Evolutionary conservation across 2,888 invertebrate genomes (phyloP).

Genomic region (Harpalus rubripes): DNA sequence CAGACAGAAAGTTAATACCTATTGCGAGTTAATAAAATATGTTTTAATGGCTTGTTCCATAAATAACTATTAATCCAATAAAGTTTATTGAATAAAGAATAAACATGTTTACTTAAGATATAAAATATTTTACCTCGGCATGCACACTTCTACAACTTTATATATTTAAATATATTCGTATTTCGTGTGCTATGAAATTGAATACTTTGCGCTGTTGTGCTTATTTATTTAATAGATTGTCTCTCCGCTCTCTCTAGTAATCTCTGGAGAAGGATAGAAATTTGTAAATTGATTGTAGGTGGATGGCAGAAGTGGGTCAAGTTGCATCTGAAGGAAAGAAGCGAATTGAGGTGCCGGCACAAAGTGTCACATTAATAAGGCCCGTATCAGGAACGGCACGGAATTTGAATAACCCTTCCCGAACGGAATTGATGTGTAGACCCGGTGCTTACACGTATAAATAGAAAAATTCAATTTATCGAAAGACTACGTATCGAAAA

Average conservation of each 20-base stretch:
- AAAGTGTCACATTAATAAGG: constrained; percentile 49
- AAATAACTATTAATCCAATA: no score
- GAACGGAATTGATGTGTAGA: constrained; percentile 13
- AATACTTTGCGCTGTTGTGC: background rate
- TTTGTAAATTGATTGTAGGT: constrained; percentile 17
- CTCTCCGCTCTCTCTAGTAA: background rate
- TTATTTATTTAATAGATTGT: background rate
- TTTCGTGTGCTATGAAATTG: background rate
- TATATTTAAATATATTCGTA: no score
- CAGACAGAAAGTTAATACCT: no score
- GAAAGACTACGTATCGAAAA: no score
- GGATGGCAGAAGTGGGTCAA: constrained; percentile 15
- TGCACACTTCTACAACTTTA: no score
- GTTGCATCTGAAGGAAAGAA: constrained; percentile 9
- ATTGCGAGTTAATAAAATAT: no score
- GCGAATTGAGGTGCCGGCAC: constrained; percentile 10
- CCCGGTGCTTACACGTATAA: constrained; percentile 5
- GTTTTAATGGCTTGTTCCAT: no score
- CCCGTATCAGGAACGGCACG: constrained; percentile 38
- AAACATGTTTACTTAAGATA: no score
- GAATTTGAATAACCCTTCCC: constrained; percentile 47
- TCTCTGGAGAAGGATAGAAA: background rate
- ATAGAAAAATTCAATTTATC: constrained; percentile 3
- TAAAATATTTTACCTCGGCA: no score
- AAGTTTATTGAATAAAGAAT: no score